Evolutionary conservation across 2,888 invertebrate species (phyloP), one percentile per base, ranked within the genome.

Genomic region (Caenorhabditis sinica): DNA sequence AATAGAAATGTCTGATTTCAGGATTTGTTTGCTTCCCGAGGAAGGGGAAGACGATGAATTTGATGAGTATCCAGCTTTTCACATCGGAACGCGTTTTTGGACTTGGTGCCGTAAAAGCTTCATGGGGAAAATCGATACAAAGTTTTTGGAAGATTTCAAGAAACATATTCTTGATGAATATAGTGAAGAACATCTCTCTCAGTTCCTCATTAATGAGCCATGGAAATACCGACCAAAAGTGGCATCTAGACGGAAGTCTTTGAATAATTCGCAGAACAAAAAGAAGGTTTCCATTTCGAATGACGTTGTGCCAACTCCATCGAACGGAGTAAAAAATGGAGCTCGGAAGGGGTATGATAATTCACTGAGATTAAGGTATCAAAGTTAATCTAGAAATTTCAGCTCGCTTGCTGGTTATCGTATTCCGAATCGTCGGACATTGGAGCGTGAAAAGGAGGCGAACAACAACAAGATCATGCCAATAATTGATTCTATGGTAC

Each of bases 11-110:
- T 36, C 5, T 15, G 15, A 6, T 72, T 83, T n/a, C 45, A 86
- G 84, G 60, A 83, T 87, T 2, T 88, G 84, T 40, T 61, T 80
- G 20, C 75, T 88, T 30, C 86, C 86, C 1, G 77, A 77, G 17
- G 86, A 86, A 30, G 25, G 61, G 6, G 76, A 73, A 8, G 86
- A 85, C 4, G 87, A 86, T 20, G 71, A 87, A 11, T 56, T 85
- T 9, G 72, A 86, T 49, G 72, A 72, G 9, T 85, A 76, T 75
- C 86, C 87, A 15, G 86, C 86, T 2, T 65, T 69, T 25, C 75
- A 86, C 49, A 61, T 88, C 17, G 79, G 85, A 43, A 76, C 83
- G 23, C 69, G 86, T 23, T 88, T 88, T 51, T 88, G 88, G 88
- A 82, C 80, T 9, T 87, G 87, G 87, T 82, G 80, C 30, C 83